Evolutionary conservation across 1,140 invertebrate genomes (phyloP).

Genomic region (Hylyphantes graminicola): DNA sequence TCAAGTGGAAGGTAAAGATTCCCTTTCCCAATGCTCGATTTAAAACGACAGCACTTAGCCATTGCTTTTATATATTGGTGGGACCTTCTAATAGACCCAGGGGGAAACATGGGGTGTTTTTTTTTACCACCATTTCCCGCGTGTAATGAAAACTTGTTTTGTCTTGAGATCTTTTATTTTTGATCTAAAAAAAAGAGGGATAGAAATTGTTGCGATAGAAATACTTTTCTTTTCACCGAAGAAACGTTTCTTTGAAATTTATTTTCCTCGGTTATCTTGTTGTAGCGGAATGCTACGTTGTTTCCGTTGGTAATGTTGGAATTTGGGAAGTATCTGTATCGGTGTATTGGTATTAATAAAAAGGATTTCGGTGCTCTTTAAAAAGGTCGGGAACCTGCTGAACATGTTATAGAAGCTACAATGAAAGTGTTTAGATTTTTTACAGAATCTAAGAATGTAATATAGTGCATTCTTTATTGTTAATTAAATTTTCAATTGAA

Average conservation of each 20-base stretch:
- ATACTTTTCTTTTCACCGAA: neutral
- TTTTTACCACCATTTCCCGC: neutral
- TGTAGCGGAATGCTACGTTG: neutral
- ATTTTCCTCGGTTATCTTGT: constrained; percentile 5
- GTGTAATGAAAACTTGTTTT: constrained; percentile 43
- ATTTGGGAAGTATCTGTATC: too few relatives aligned
- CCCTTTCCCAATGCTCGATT: constrained; percentile 11
- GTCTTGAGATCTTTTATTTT: constrained; percentile 1
- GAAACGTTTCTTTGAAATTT: constrained; percentile 3
- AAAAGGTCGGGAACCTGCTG: too few relatives aligned
- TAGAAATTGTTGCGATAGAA: neutral
- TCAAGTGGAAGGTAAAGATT: neutral
- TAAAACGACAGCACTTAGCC: constrained; percentile 29
- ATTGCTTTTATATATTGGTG: constrained; percentile 30
- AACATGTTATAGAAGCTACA: too few relatives aligned
- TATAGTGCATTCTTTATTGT: too few relatives aligned
- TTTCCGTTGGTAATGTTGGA: neutral
- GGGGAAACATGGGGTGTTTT: constrained; percentile 1
- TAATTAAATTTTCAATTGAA: too few relatives aligned
- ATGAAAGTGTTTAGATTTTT: too few relatives aligned
- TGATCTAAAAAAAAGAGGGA: neutral
- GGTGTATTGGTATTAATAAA: too few relatives aligned
- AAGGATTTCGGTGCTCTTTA: too few relatives aligned
- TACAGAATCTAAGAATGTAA: too few relatives aligned
- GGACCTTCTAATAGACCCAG: constrained; percentile 21